A percentile compares a stretch with the other conserved stretches of the same genome.
phyloP scores from a whole-genome alignment of 2,113 vertebrate species.

The Chlorodrepanis virens region DNA sequence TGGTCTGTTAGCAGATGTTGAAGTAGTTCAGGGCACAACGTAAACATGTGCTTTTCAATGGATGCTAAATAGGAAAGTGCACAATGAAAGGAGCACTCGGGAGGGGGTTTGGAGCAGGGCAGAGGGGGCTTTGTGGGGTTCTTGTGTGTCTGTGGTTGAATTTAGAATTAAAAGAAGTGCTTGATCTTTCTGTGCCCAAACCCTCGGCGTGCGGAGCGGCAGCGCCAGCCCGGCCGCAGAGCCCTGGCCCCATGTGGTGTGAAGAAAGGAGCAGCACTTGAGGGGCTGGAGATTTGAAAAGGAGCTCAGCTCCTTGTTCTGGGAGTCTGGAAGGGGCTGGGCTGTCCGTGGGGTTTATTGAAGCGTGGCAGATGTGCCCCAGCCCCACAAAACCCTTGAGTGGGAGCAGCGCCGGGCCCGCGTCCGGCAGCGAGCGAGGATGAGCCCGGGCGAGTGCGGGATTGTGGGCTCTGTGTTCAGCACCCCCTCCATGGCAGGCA shows the following conservation, averaged over 20 bases:
- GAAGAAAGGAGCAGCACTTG: constrained; percentile 69
- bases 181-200: constrained; percentile 64
- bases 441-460: constrained; percentile 72
- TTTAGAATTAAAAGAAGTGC: constrained; percentile 60
- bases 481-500: constrained; percentile 73
- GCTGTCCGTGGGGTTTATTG: constrained; percentile 44
- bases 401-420: constrained; percentile 54
- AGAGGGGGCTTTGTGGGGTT: neutral
- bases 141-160: neutral
- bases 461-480: constrained; percentile 51
- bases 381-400: constrained; percentile 60
- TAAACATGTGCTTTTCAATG: constrained; percentile 53
- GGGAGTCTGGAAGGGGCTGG: constrained; percentile 51
- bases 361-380: constrained; percentile 68
- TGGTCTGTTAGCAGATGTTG: constrained; percentile 72
- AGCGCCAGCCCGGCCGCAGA: constrained; percentile 57
- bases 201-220: constrained; percentile 63
- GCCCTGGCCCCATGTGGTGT: constrained; percentile 74
- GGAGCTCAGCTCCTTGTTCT: constrained; percentile 25
- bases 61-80: neutral
- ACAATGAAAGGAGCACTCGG: neutral
- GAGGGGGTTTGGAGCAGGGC: neutral
- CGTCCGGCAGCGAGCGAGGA: constrained; percentile 43
- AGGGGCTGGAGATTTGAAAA: constrained; percentile 63
- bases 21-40: constrained; percentile 52